Percentiles rank a stretch among this genome's conserved stretches.
These are phyloP conservation scores for Drepana falcataria DNA, from an alignment of 2,888 invertebrate species.

Conservation along the genomic window DNA sequence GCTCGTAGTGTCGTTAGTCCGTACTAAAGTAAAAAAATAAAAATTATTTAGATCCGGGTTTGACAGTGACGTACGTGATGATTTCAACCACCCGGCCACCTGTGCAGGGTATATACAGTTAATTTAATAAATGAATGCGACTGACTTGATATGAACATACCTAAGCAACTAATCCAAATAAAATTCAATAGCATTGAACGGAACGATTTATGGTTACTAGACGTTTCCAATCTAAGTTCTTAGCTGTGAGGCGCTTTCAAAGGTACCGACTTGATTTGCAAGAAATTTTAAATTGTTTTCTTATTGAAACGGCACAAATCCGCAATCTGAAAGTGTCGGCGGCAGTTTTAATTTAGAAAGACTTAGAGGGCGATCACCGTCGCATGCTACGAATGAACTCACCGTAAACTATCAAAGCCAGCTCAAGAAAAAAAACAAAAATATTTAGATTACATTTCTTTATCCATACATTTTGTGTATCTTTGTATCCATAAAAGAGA, in stretches of 20 bases:
- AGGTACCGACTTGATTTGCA: not conserved
- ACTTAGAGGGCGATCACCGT: slow-evolving; percentile 26
- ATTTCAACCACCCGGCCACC: no score
- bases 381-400: slow-evolving; percentile 21
- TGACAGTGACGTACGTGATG: no score
- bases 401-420: not conserved
- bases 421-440: not conserved
- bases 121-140: no score
- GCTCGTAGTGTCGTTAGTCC: no score
- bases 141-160: not conserved
- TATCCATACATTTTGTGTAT: no score
- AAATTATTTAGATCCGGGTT: no score
- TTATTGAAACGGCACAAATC: not conserved
- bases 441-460: no score
- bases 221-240: slow-evolving; percentile 1
- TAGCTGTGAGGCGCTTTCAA: not conserved
- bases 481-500: no score
- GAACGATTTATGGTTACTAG: not conserved
- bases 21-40: no score
- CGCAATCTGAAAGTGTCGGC: slow-evolving; percentile 5
- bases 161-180: not conserved
- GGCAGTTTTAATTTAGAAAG: slow-evolving; percentile 42
- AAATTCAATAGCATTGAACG: not conserved
- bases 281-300: not conserved
- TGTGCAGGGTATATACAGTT: no score